phyloP scores from a whole-genome alignment of 2,113 vertebrate species.

The Dasypus novemcinctus region DNA sequence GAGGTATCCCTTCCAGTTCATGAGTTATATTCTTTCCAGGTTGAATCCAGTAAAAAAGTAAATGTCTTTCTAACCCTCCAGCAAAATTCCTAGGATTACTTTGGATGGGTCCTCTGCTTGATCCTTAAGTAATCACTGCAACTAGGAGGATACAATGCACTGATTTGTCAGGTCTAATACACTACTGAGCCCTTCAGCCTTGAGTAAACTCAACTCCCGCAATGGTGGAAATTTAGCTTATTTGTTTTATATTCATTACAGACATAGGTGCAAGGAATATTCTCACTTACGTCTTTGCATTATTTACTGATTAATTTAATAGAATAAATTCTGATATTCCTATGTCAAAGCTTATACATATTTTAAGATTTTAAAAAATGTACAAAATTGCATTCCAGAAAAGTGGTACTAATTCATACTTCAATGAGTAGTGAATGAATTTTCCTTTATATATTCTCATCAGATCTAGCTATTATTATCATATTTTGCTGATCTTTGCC shows the following conservation, averaged over 20 bases:
- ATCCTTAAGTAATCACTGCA: background rate
- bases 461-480: background rate
- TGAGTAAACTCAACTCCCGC: background rate
- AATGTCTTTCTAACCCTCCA: background rate
- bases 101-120: background rate
- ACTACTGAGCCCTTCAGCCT: background rate
- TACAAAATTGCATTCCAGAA: background rate
- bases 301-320: background rate
- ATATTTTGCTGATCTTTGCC: background rate
- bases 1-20: background rate
- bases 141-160: background rate
- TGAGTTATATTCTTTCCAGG: background rate
- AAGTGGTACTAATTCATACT: background rate
- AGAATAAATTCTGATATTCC: background rate
- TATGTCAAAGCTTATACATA: background rate
- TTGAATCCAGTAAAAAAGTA: background rate
- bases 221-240: background rate
- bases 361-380: background rate
- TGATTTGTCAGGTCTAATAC: background rate
- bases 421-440: background rate
- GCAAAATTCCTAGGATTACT: background rate
- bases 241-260: background rate
- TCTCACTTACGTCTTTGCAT: background rate
- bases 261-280: background rate
- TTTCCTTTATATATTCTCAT: background rate